A percentile compares a stretch with the other conserved stretches of the same genome.
These are phyloP conservation scores for Liparis tanakae DNA, from an alignment of 2,797 vertebrate genomes.

Conservation along the genomic window DNA sequence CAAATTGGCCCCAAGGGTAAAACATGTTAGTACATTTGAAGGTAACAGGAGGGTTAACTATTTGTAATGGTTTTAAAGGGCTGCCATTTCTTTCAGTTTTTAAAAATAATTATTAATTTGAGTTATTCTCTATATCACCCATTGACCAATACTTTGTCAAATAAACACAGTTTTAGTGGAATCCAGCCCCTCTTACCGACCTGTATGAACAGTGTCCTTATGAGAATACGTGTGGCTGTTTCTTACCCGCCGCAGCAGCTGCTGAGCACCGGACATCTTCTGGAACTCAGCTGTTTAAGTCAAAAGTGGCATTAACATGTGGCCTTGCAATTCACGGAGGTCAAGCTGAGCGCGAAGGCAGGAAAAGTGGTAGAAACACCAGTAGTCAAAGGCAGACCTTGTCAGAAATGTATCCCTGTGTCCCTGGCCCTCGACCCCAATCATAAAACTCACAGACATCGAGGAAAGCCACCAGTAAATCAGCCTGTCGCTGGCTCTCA, in stretches of 20 bases:
- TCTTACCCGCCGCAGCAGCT: constrained; percentile 50
- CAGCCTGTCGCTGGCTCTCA: constrained; percentile 67
- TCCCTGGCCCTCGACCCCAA: constrained; percentile 75
- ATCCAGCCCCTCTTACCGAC: not conserved
- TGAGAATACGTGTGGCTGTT: constrained; percentile 7
- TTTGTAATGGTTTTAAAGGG: not conserved
- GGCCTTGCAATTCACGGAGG: constrained; percentile 64
- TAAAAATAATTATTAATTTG: not conserved
- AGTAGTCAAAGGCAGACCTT: constrained; percentile 70
- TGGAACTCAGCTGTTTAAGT: constrained; percentile 63
- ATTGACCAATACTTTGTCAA: constrained; percentile 1
- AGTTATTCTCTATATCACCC: not conserved
- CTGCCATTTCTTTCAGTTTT: too few species aligned
- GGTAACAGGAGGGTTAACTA: too few species aligned
- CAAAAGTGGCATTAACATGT: constrained; percentile 72
- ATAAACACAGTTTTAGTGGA: constrained; percentile 1
- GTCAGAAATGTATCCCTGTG: constrained; percentile 73
- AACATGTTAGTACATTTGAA: too few species aligned
- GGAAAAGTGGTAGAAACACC: constrained; percentile 64
- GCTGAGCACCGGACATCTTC: constrained; percentile 38
- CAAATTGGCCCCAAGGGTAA: too few species aligned
- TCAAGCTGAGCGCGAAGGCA: constrained; percentile 49
- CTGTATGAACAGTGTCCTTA: constrained; percentile 20
- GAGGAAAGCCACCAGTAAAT: constrained; percentile 78
- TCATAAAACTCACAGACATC: constrained; percentile 81